phyloP scores from a whole-genome alignment of 2,888 invertebrate species.

The Cerastis rubricosa region DNA sequence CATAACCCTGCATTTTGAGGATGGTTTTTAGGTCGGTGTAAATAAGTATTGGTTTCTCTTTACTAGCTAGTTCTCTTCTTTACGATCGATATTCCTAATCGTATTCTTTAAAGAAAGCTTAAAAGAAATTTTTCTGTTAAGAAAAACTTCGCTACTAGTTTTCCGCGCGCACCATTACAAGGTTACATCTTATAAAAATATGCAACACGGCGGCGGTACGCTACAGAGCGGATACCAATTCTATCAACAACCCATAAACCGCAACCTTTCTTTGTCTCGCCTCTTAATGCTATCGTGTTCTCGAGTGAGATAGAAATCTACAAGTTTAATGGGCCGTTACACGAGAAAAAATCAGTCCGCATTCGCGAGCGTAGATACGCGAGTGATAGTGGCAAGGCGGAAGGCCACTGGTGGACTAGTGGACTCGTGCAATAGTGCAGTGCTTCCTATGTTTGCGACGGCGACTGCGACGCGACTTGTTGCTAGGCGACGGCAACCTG shows the following conservation, averaged over 20 bases:
- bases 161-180: conserved; percentile 76
- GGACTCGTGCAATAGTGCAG: conserved; percentile 76
- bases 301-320: conserved; percentile 90
- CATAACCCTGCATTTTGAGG: not conserved
- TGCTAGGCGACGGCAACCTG: conserved; percentile 69
- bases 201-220: conserved; percentile 89
- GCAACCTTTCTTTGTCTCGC: conserved; percentile 91
- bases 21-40: not conserved
- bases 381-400: conserved; percentile 89
- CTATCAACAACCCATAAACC: conserved; percentile 91
- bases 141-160: conserved; percentile 8
- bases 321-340: conserved; percentile 91
- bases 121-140: not conserved
- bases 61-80: too few species aligned
- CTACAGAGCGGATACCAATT: conserved; percentile 90
- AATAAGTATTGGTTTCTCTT: too few species aligned
- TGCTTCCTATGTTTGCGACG: conserved; percentile 65
- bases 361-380: conserved; percentile 90
- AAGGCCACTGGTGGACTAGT: conserved; percentile 79
- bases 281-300: conserved; percentile 82
- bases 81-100: too few species aligned
- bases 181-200: conserved; percentile 86
- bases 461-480: conserved; percentile 77
- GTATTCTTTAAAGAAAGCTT: not conserved
- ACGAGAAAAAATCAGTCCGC: conserved; percentile 91